Percentiles rank a stretch among this genome's conserved stretches.
phyloP scores from a whole-genome alignment of 2,797 vertebrate species.

The Rhinella marina region DNA sequence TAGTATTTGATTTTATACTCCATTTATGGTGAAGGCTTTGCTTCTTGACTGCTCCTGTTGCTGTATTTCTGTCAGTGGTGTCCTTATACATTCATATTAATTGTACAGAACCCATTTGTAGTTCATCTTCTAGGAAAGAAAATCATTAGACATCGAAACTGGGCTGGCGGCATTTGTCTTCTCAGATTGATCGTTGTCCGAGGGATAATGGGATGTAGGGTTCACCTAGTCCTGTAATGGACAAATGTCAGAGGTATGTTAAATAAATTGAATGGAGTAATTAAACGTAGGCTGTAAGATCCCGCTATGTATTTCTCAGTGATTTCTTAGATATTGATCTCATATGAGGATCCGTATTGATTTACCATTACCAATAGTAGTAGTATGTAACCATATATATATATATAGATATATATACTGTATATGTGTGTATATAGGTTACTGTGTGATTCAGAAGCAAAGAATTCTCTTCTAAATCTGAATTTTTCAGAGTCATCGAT shows the following conservation, averaged over 20 bases:
- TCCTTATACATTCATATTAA: conserved; percentile 38
- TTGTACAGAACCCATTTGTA: conserved; percentile 14
- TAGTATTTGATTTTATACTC: not conserved
- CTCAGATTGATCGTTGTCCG: conserved; percentile 48
- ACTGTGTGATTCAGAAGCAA: not conserved
- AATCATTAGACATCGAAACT: conserved; percentile 45
- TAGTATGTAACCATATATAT: not conserved
- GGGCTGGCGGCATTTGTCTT: conserved; percentile 39
- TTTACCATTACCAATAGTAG: not conserved
- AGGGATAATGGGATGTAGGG: not conserved
- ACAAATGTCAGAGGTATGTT: conserved; percentile 45
- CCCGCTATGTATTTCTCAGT: not conserved
- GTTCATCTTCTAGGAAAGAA: conserved; percentile 50
- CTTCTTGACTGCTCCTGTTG: not conserved
- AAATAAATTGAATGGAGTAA: conserved; percentile 16
- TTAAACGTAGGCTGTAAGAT: conserved; percentile 17
- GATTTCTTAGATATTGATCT: not conserved
- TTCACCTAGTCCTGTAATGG: conserved; percentile 27
- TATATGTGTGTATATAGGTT: too few species aligned
- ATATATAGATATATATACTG: too few species aligned
- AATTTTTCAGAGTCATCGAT: not conserved
- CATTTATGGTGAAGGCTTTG: conserved; percentile 15
- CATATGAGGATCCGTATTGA: too few species aligned
- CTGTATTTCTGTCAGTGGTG: conserved; percentile 7
- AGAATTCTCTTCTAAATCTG: not conserved